phyloP scores from a whole-genome alignment of 2,888 invertebrate species.

The Papilio demoleus region DNA sequence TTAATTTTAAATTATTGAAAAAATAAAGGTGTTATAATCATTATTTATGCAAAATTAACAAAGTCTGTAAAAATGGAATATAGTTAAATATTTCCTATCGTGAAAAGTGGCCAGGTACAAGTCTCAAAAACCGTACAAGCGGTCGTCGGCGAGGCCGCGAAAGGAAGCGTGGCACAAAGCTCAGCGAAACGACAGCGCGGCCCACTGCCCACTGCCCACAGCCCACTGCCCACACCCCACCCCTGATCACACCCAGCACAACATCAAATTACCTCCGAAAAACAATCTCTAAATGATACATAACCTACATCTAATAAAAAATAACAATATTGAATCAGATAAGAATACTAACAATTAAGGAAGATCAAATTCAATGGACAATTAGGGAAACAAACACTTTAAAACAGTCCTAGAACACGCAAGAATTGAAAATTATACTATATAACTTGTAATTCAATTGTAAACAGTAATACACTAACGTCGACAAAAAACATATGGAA shows the following conservation, averaged over 20 bases:
- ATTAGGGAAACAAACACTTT: constrained; percentile 12
- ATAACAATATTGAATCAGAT: constrained; percentile 1
- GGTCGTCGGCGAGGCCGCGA: constrained; percentile 44
- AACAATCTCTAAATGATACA: neutral
- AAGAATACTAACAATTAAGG: neutral
- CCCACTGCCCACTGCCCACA: constrained; percentile 44
- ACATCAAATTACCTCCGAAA: neutral
- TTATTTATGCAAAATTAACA: neutral
- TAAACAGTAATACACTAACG: neutral
- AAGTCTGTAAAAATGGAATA: neutral
- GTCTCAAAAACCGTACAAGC: constrained; percentile 40
- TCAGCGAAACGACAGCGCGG: constrained; percentile 62
- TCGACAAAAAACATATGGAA: neutral
- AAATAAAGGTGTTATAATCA: no score
- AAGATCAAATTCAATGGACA: neutral
- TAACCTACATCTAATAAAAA: constrained; percentile 3
- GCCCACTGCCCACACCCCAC: constrained; percentile 47
- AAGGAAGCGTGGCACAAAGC: constrained; percentile 60
- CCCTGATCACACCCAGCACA: constrained; percentile 44
- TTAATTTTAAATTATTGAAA: neutral
- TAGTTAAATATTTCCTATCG: constrained; percentile 36
- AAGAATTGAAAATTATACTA: neutral
- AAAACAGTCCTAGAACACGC: constrained; percentile 1
- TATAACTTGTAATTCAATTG: neutral
- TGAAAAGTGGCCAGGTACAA: constrained; percentile 41